phyloP scores from a whole-genome alignment of 2,797 vertebrate species.

The Megalops cyprinoides region DNA sequence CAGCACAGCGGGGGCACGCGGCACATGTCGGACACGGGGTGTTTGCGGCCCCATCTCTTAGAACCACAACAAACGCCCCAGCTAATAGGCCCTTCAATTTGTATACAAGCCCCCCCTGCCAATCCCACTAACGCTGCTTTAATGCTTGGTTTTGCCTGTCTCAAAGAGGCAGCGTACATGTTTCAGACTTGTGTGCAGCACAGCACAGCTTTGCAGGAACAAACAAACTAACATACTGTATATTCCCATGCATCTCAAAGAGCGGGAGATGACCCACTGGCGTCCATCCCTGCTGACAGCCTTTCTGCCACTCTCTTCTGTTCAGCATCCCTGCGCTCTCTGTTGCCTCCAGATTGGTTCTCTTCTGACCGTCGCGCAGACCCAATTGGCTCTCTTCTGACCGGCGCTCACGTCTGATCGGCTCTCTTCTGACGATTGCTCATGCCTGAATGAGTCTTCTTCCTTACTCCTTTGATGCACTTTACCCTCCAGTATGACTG shows the following conservation, averaged over 20 bases:
- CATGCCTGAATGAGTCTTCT: background rate
- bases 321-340: background rate
- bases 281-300: background rate
- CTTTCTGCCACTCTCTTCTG: background rate
- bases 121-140: constrained; percentile 5
- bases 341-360: background rate
- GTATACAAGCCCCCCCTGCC: background rate
- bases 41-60: background rate
- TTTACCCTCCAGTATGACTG: background rate
- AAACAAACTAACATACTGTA: too few relatives aligned
- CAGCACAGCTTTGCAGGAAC: too few relatives aligned
- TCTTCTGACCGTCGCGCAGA: background rate
- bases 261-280: too few relatives aligned
- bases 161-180: background rate
- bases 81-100: constrained; percentile 14
- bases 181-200: background rate
- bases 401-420: background rate
- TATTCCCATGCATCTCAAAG: background rate
- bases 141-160: background rate
- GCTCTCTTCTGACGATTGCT: background rate
- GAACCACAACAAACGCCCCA: constrained; percentile 16
- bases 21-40: background rate
- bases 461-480: background rate
- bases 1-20: background rate
- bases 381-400: background rate